phyloP scores from a whole-genome alignment of 2,888 invertebrate species.

The Tuta absoluta region DNA sequence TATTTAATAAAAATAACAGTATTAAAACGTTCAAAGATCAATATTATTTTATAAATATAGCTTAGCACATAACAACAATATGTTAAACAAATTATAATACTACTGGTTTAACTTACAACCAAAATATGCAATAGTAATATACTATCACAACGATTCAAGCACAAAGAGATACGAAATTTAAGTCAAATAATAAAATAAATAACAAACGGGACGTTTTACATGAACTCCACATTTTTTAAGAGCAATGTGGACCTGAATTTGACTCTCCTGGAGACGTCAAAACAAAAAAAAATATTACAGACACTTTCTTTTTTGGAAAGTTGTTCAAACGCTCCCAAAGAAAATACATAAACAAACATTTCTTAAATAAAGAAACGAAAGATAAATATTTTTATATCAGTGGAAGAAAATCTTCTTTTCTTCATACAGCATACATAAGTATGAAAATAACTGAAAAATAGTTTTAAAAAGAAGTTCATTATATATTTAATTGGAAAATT shows the following conservation, averaged over 20 bases:
- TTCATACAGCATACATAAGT: not conserved
- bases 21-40: conserved; percentile 37
- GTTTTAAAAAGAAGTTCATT: conserved; percentile 33
- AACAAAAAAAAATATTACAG: too few relatives aligned
- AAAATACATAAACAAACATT: conserved; percentile 18
- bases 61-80: conserved; percentile 58
- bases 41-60: conserved; percentile 50
- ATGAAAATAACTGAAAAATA: not conserved
- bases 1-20: conserved; percentile 40
- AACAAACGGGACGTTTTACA: not conserved
- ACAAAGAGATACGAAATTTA: conserved; percentile 38
- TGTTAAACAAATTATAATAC: conserved; percentile 58
- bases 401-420: not conserved
- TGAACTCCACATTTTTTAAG: not conserved
- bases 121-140: conserved; percentile 53
- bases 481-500: conserved; percentile 34
- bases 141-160: conserved; percentile 48
- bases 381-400: not conserved
- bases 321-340: not conserved
- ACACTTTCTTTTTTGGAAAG: too few relatives aligned
- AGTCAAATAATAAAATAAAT: not conserved
- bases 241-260: not conserved
- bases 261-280: too few relatives aligned
- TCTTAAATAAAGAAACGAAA: conserved; percentile 13
- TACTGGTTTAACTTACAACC: conserved; percentile 52